Conservation (phyloP, 2,797 vertebrate genomes). For the Rousettus madagascariensis region DNA sequence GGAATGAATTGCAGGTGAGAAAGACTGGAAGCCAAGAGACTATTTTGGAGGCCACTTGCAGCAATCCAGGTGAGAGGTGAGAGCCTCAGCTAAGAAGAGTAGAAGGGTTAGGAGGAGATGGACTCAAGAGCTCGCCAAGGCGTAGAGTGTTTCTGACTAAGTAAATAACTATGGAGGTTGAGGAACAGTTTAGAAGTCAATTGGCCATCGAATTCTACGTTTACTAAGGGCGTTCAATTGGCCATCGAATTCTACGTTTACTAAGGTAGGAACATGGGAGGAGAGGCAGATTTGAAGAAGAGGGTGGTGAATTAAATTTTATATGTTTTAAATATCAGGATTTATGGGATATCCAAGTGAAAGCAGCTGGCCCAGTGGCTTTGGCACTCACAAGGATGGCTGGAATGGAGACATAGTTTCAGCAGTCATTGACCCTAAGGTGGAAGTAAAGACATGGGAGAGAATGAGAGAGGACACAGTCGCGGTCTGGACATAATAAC, state of each 20-base stretch:
- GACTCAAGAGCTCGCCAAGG: not conserved
- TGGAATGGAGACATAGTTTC: not conserved
- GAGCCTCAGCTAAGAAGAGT: not conserved
- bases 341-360: not conserved
- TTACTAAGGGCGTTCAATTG: not conserved
- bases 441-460: not conserved
- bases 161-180: not conserved
- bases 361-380: not conserved
- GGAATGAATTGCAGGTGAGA: not conserved
- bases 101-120: not conserved
- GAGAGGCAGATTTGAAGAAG: not conserved
- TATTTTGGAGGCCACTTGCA: not conserved
- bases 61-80: not conserved
- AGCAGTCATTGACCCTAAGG: not conserved
- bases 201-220: not conserved
- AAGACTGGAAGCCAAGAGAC: not conserved
- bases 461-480: not conserved
- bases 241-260: not conserved
- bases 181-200: not conserved
- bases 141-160: not conserved
- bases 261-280: not conserved
- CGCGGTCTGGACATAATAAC: not conserved
- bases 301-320: not conserved
- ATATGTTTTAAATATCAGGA: not conserved
- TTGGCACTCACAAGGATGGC: not conserved